Evolutionary conservation across 2,113 vertebrate species (phyloP), one percentile per base, ranked within the genome.

Genomic region (Crotalus tigris): DNA sequence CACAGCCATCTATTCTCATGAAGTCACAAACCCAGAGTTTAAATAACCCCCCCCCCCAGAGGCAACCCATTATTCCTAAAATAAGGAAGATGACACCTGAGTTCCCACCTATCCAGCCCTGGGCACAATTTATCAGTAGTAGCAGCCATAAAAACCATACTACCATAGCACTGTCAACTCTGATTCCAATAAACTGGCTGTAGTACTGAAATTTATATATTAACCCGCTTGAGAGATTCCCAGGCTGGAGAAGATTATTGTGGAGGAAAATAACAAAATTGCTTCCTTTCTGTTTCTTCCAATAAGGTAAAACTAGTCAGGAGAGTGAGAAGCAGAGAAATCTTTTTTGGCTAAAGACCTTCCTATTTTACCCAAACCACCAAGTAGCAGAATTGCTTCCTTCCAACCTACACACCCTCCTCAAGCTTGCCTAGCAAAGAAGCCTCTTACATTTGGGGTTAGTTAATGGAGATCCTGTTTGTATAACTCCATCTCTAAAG

Each of bases 251-350:
- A 23, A 81, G 17, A 81, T 44, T 3, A 81, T 81, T 81, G 75
- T 44, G 75, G 33, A 21, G n/a, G 2, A 81, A 81, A 44, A 81
- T 21, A 81, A 44, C 33, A 59, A 3, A 90, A 44, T 5, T 64
- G n/a, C n/a, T 64, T 44, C 57, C 46, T 19, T 53, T 44, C 24
- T 11, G 75, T 69, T 23, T 85, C 4, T 7, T 55, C 1, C 24
- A 1, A 39, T 33, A 86, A 19, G 69, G n/a, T 87, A 29, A 94
- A 92, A 54, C 64, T 94, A 91, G 23, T 90, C 39, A 21, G 58
- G 89, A 17, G 59, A 58, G 23, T 54, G n/a, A 51, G 17, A 26
- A 2, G 33, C 23, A 89, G 29, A 53, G 23, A 57, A 29, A 5
- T 26, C 26, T 85, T 58, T 91, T 54, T 54, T 23, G 5, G 59